Evolutionary conservation across 2,797 vertebrate species (phyloP).

Genomic region (Cottoperca gobio): DNA sequence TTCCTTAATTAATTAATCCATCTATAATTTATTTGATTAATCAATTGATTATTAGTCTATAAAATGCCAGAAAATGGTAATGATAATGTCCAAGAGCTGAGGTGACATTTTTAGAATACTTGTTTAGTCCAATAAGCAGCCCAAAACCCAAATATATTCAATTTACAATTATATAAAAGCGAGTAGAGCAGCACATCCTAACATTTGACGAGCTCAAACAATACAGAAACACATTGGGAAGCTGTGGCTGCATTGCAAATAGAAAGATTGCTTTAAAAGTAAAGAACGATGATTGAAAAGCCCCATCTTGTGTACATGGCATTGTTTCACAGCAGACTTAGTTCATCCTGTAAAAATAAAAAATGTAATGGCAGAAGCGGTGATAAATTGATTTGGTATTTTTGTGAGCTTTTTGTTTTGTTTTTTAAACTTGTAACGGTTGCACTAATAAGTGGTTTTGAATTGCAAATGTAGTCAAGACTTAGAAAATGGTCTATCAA

Average conservation of each 20-base stretch:
- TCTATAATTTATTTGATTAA: neutral
- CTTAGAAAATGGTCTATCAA: neutral
- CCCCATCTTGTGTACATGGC: neutral
- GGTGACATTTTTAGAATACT: neutral
- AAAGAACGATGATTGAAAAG: neutral
- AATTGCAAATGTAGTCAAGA: neutral
- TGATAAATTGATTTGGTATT: neutral
- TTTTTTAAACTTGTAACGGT: neutral
- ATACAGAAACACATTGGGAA: neutral
- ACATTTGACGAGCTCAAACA: neutral
- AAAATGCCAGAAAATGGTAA: neutral
- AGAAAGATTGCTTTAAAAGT: neutral
- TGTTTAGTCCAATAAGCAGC: neutral
- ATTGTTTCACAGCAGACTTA: slow-evolving; percentile 16
- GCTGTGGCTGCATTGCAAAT: neutral
- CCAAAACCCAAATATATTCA: neutral
- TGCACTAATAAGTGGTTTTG: neutral
- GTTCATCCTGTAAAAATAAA: neutral
- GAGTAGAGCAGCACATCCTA: neutral
- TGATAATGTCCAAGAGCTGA: neutral
- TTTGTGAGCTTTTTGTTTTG: neutral
- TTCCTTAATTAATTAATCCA: neutral
- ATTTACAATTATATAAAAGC: neutral
- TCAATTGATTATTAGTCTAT: neutral
- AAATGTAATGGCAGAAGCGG: neutral